Base-by-base conservation (phyloP, 2,113 vertebrate genomes). In the Hassar affinis region DNA sequence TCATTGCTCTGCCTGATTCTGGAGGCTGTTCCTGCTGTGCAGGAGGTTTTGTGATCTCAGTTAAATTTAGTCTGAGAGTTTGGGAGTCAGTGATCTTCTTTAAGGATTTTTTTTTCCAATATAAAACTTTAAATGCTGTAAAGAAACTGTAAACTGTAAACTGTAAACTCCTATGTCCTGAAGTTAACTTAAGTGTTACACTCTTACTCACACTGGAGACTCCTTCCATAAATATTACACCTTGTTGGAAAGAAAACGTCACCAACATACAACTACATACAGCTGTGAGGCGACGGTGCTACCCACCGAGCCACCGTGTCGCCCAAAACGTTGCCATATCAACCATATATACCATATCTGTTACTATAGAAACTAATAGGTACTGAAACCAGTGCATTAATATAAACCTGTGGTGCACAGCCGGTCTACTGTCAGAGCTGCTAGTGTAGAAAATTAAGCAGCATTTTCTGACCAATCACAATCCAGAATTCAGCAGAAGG, bases 11-110 rank as follows among this genome's bases (percentile, higher is more conserved):
- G 38, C 68, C 88, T 90, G 86, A 52, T 51, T 2, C 0, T 85
- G 47, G 83, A 85, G 91, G 89, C 89, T 88, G 90, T 92, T 89
- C 85, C 90, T 89, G 84, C 89, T 87, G 85, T 84, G 88, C 88
- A 86, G 81, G 86, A 85, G 81, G 5, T 88, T 87, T 82, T 75
- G 80, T 82, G 45, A 59, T 51, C 52, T 87, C 78, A 22, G 80
- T 82, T 86, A 87, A 81, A 88, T 87, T 79, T 81, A 87, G 78
- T 85, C 59, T 64, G 66, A 78, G 77, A 59, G 72, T 52, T 78
- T 54, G 78, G 68, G 76, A 86, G 72, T 82, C 75, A 88, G 51
- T 78, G 84, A 87, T 84, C 78, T 78, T 66, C 52, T 61, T 15
- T n/a, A n/a, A n/a, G n/a, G n/a, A n/a, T 52, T 56, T 7, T 56